phyloP scores from a whole-genome alignment of 23 tunicate species.

The Styela plicata region DNA sequence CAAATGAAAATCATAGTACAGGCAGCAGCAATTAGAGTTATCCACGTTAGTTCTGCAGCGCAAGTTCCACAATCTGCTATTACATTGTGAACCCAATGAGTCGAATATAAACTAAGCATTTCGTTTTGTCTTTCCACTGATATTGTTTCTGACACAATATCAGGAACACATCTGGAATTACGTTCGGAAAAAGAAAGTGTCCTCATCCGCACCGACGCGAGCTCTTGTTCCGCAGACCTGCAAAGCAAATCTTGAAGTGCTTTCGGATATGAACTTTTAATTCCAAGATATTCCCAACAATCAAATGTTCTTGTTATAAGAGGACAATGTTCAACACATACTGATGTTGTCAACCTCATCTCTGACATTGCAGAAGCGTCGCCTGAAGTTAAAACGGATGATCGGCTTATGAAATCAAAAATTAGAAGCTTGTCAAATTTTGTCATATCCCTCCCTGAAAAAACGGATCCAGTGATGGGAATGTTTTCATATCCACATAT shows the following conservation, averaged over 20 bases:
- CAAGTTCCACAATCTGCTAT: constrained; percentile 67
- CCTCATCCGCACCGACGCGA: background rate
- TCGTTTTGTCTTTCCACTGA: constrained; percentile 51
- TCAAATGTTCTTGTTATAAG: constrained; percentile 27
- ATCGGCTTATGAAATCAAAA: constrained; percentile 29
- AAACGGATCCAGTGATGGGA: background rate
- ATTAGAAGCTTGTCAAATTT: constrained; percentile 35
- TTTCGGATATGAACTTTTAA: constrained; percentile 25
- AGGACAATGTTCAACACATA: constrained; percentile 67
- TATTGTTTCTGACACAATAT: constrained; percentile 8
- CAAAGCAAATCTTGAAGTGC: background rate
- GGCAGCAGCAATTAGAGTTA: constrained; percentile 48
- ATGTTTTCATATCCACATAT: constrained; percentile 55
- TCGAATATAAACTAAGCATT: constrained; percentile 54
- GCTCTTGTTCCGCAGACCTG: background rate
- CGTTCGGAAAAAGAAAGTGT: constrained; percentile 36
- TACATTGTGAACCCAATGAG: constrained; percentile 57
- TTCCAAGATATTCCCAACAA: constrained; percentile 41
- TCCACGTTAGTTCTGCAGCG: constrained; percentile 81
- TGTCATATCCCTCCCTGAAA: constrained; percentile 57
- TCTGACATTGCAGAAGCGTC: constrained; percentile 19
- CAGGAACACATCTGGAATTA: constrained; percentile 65
- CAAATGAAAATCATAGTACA: constrained; percentile 48
- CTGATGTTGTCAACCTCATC: background rate
- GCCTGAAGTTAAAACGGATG: constrained; percentile 28